Evolutionary conservation across 2,113 vertebrate genomes (phyloP).

Genomic region (Rhynchomys soricoides): DNA sequence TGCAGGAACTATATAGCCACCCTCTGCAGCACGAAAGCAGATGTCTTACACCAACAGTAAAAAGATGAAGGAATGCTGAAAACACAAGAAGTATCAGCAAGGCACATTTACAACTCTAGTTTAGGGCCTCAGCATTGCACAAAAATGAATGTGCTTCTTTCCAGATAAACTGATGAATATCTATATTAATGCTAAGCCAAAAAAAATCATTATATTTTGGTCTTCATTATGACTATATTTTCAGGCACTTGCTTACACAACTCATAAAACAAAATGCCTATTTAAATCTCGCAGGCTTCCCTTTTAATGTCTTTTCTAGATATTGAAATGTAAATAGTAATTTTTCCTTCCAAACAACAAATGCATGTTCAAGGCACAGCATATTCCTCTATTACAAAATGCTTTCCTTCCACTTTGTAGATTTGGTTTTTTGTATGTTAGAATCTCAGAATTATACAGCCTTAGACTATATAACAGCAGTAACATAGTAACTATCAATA

Average conservation of each 20-base stretch:
- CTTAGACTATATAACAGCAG: background rate
- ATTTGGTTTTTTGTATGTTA: conserved; percentile 14
- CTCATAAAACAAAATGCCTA: background rate
- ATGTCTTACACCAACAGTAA: background rate
- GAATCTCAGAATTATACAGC: background rate
- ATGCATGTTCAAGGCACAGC: background rate
- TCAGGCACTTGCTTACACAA: background rate
- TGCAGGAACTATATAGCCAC: background rate
- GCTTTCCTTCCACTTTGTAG: background rate
- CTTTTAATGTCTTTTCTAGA: background rate
- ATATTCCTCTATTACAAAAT: conserved; percentile 13
- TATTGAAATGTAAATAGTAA: background rate
- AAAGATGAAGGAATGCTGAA: background rate
- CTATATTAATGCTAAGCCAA: conserved; percentile 12
- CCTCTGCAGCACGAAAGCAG: background rate
- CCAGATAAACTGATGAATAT: conserved; percentile 38
- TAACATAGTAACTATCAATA: background rate
- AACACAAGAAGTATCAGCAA: conserved; percentile 5
- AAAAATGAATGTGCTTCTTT: conserved; percentile 25
- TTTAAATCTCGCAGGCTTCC: background rate
- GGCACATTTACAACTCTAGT: background rate
- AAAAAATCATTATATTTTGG: background rate
- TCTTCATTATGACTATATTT: background rate
- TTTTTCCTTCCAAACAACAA: conserved; percentile 14
- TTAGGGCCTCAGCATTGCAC: background rate